Evolutionary conservation across 2,113 vertebrate genomes (phyloP), one percentile per base, ranked within the genome.

Genomic region (Oryzias celebensis): DNA sequence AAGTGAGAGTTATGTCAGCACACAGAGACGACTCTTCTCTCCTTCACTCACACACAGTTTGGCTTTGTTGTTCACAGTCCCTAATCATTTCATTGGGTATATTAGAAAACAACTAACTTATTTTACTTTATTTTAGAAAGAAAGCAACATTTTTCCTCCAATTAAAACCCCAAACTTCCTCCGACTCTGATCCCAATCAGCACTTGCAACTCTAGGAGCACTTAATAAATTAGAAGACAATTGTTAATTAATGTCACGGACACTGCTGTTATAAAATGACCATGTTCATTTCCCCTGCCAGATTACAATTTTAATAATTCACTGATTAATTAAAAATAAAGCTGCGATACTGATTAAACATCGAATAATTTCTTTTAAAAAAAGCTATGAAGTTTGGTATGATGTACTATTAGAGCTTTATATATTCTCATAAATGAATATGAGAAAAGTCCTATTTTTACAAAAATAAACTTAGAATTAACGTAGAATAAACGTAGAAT

Each of bases 21-120:
- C 82, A 90, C 76, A 82, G 82, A 71, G 73, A 17, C 41, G 12
- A 78, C 81, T 87, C 84, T 88, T 90, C 84, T 76, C 71, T 49
- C 14, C 24, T 31, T 62, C 68, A 47, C 45, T 75, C 52, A 62
- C 54, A 62, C 18, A 2, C 73, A 69, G 63, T 78, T 80, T 54
- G 71, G 59, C 51, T 17, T 65, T 26, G 61, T 76, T 87, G 80
- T 83, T 77, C 69, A 65, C 68, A 53, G 48, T 58, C 15, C 58
- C 44, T 52, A 59, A 62, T 70, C 31, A 8, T 36, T 36, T 36
- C 8, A 36, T 36, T 36, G 4, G 26, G 26, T 28, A 3, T 36
- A 12, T 10, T 10, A 12, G 26, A 36, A 36, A 36, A 10, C 31
- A 36, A 36, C 31, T 12, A 1, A 36, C 8, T 10, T 10, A 36